These are phyloP conservation scores for Melipona quadrifasciata DNA, from an alignment of 1,140 invertebrate genomes.

Conservation along the genomic window DNA sequence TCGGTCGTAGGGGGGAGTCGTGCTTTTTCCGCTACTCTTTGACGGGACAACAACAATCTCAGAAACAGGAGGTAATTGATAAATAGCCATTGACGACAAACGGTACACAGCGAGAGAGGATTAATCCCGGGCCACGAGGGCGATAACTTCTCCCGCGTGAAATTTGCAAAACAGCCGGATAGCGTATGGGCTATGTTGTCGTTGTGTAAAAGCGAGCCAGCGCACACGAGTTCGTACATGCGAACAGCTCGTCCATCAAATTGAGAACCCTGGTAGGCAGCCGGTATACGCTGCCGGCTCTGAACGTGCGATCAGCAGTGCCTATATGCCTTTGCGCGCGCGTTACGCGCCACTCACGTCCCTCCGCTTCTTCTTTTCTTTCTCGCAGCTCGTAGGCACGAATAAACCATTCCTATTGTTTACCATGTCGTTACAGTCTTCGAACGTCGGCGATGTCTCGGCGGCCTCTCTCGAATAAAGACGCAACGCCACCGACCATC, in stretches of 20 bases:
- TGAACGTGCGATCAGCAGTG: slow-evolving; percentile 67
- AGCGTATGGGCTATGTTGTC: slow-evolving; percentile 68
- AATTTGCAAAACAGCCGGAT: slow-evolving; percentile 79
- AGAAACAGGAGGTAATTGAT: slow-evolving; percentile 58
- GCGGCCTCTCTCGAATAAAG: background rate
- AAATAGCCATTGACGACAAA: slow-evolving; percentile 43
- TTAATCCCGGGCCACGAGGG: slow-evolving; percentile 71
- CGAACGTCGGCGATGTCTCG: background rate
- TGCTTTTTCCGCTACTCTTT: background rate
- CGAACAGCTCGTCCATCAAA: slow-evolving; percentile 81
- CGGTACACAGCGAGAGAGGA: slow-evolving; percentile 56
- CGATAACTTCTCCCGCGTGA: slow-evolving; percentile 77
- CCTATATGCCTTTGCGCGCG: slow-evolving; percentile 52
- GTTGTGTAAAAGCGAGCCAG: slow-evolving; percentile 55
- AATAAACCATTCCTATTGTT: slow-evolving; percentile 48
- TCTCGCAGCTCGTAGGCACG: slow-evolving; percentile 15
- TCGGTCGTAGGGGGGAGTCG: no score
- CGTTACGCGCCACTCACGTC: slow-evolving; percentile 68
- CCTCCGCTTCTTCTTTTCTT: slow-evolving; percentile 45
- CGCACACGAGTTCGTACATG: slow-evolving; percentile 71
- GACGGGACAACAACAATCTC: slow-evolving; percentile 17
- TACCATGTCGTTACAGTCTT: background rate
- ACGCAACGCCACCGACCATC: background rate
- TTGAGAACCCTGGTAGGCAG: slow-evolving; percentile 70
- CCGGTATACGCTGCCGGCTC: slow-evolving; percentile 58